These are phyloP conservation scores for Sitodiplosis mosellana DNA, from an alignment of 1,140 invertebrate species.

Conservation along the genomic window DNA sequence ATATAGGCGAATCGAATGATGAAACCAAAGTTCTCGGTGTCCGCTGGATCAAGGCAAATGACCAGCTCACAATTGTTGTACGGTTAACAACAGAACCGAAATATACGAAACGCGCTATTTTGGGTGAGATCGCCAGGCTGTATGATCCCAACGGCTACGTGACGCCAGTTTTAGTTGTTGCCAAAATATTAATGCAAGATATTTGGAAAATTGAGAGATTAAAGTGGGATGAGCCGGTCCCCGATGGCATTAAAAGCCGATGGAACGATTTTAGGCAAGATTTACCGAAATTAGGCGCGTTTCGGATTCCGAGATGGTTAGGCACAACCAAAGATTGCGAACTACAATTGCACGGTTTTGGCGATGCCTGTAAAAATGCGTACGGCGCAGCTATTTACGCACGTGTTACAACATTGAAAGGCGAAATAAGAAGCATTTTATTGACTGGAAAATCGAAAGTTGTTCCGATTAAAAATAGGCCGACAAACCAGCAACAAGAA, in stretches of 20 bases:
- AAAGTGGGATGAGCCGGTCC: conserved; percentile 16
- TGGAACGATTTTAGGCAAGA: conserved; percentile 8
- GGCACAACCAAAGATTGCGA: not conserved
- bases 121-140: conserved; percentile 10
- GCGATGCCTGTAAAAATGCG: conserved; percentile 18
- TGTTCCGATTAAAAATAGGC: conserved; percentile 14
- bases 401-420: conserved; percentile 2
- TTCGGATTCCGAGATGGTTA: conserved; percentile 8
- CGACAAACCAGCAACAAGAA: conserved; percentile 10
- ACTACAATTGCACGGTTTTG: conserved; percentile 17
- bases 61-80: conserved; percentile 8
- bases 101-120: conserved; percentile 4
- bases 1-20: not conserved
- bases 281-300: conserved; percentile 6
- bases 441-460: conserved; percentile 14
- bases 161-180: conserved; percentile 17
- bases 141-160: conserved; percentile 22
- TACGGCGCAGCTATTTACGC: conserved; percentile 22
- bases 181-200: conserved; percentile 24
- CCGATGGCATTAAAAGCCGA: conserved; percentile 3
- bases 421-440: conserved; percentile 4
- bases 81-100: conserved; percentile 12
- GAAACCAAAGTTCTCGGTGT: conserved; percentile 9
- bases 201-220: conserved; percentile 15
- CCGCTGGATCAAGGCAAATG: conserved; percentile 5